Evolutionary conservation across 2,888 invertebrate species (phyloP).

Genomic region (Suillia variegata): DNA sequence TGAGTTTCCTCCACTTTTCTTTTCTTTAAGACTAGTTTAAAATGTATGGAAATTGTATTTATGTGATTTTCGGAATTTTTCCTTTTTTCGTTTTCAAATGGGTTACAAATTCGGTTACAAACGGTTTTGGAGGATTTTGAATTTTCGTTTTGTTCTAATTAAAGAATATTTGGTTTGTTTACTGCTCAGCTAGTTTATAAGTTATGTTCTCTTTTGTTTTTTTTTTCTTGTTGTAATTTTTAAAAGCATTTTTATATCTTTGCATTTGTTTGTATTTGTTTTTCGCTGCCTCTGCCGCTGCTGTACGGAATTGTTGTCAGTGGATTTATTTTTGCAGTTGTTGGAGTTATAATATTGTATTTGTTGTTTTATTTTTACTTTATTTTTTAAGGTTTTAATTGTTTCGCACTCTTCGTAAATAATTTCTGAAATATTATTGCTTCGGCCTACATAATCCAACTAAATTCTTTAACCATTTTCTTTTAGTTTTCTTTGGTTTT

Average conservation of each 20-base stretch:
- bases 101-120: too few species aligned
- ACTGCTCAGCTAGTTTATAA: slow-evolving; percentile 10
- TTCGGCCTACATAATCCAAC: neutral
- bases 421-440: neutral
- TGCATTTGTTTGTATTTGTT: slow-evolving; percentile 28
- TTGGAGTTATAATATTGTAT: too few species aligned
- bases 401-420: neutral
- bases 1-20: neutral
- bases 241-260: slow-evolving; percentile 26
- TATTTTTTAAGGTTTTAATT: slow-evolving; percentile 26
- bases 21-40: too few species aligned
- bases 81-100: too few species aligned
- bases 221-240: slow-evolving; percentile 20
- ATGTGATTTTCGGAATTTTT: too few species aligned
- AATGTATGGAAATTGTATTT: too few species aligned
- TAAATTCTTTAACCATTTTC: slow-evolving; percentile 4
- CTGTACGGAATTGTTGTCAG: too few species aligned
- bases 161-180: slow-evolving; percentile 10
- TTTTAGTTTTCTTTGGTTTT: slow-evolving; percentile 1
- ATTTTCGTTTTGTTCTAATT: neutral
- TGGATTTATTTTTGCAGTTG: too few species aligned
- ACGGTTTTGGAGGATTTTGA: too few species aligned
- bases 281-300: too few species aligned
- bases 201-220: slow-evolving; percentile 20
- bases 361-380: too few species aligned